Evolutionary conservation across 2,113 vertebrate genomes (phyloP).

Genomic region (Lanius ludovicianus): DNA sequence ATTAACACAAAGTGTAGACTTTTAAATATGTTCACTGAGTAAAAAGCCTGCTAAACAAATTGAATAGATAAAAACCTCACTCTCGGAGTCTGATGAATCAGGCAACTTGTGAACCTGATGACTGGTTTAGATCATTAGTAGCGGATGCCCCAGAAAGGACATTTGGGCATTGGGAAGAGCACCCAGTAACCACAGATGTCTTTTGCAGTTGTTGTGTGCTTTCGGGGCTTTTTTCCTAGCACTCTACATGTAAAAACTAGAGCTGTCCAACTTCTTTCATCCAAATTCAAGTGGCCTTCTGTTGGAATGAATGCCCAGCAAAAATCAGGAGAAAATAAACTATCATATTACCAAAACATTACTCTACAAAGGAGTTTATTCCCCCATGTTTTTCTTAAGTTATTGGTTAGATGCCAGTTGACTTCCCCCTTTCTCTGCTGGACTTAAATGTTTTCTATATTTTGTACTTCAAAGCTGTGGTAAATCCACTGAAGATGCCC

Average conservation of each 20-base stretch:
- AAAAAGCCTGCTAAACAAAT: background rate
- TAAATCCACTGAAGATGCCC: background rate
- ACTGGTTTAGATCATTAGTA: background rate
- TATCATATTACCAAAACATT: background rate
- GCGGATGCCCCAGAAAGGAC: background rate
- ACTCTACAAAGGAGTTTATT: background rate
- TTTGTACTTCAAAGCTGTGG: background rate
- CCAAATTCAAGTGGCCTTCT: background rate
- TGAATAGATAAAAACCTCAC: background rate
- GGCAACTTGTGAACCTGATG: background rate
- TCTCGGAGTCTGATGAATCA: background rate
- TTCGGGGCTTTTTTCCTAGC: rapidly evolving
- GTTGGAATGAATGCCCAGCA: background rate
- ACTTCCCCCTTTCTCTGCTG: background rate
- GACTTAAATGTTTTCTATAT: background rate
- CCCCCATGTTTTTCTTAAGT: background rate
- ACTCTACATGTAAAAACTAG: background rate
- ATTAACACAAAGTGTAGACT: background rate
- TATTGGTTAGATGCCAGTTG: background rate
- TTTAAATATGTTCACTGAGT: background rate
- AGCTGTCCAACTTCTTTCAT: background rate
- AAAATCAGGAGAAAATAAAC: background rate
- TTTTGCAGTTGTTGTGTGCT: background rate
- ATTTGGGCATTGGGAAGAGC: background rate
- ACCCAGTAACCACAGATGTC: background rate